Percentiles rank a stretch among this genome's conserved stretches.
Conservation (phyloP, 2,797 vertebrate species). For the Coreius guichenoti region DNA sequence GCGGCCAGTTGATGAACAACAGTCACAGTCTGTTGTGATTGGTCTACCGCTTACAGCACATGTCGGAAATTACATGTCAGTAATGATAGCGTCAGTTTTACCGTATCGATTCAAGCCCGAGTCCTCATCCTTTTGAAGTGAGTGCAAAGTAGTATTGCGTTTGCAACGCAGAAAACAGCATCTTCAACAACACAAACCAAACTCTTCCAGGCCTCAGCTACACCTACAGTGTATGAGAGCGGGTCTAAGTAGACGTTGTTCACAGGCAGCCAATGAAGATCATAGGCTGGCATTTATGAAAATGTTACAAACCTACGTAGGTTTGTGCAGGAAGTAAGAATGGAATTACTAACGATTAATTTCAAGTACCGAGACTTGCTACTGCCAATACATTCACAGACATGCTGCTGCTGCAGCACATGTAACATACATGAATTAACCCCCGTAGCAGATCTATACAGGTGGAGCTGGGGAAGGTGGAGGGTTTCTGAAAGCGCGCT, state of each 20-base stretch:
- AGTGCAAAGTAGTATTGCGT: background rate
- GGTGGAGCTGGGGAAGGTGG: no score
- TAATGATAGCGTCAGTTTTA: background rate
- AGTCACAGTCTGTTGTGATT: background rate
- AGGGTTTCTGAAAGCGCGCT: no score
- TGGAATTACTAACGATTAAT: background rate
- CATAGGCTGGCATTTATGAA: background rate
- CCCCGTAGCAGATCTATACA: no score
- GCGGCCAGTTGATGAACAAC: no score
- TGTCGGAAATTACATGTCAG: background rate
- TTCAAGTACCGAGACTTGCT: no score
- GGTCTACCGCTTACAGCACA: background rate
- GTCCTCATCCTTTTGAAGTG: background rate
- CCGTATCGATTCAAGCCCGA: background rate
- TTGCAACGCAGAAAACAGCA: background rate
- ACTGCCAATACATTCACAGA: no score
- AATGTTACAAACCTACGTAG: background rate
- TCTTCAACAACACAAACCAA: background rate
- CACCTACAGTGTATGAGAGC: background rate
- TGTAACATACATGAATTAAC: no score
- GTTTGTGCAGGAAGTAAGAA: background rate
- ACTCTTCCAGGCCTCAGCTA: background rate
- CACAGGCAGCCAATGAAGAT: background rate
- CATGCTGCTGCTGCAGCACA: no score
- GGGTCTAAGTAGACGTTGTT: background rate